A percentile compares a stretch with the other conserved stretches of the same genome.
phyloP scores from a whole-genome alignment of 2,888 invertebrate genomes.

The Drosophila phalerata region DNA sequence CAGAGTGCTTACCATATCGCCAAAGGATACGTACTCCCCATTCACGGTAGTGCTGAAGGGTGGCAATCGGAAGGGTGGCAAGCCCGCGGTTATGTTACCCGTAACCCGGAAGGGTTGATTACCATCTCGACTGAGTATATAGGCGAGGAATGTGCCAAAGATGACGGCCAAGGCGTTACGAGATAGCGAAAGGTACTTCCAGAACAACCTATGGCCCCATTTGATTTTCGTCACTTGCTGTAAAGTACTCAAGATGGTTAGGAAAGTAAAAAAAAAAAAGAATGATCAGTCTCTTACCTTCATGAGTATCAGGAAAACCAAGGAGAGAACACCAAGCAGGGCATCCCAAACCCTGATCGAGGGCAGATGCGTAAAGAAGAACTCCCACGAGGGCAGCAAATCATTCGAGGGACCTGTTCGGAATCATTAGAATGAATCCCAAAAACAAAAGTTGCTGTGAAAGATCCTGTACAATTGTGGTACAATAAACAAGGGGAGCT shows the following conservation, averaged over 20 bases:
- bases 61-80: constrained; percentile 90
- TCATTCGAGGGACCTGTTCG: constrained; percentile 86
- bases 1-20: constrained; percentile 88
- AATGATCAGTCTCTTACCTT: constrained; percentile 86
- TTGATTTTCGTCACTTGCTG: constrained; percentile 87
- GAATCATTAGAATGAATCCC: not conserved
- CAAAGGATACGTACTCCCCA: constrained; percentile 87
- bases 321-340: constrained; percentile 88
- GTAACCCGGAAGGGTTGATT: constrained; percentile 89
- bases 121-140: constrained; percentile 86
- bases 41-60: constrained; percentile 89
- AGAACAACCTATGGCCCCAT: constrained; percentile 70
- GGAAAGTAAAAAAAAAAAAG: not conserved
- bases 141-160: constrained; percentile 89
- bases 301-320: constrained; percentile 88
- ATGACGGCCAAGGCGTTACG: constrained; percentile 93
- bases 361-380: constrained; percentile 88
- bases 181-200: constrained; percentile 87
- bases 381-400: constrained; percentile 88
- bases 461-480: too few relatives aligned
- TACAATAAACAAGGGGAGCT: too few relatives aligned
- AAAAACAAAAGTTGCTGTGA: not conserved
- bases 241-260: constrained; percentile 35
- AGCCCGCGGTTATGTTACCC: constrained; percentile 89
- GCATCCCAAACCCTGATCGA: constrained; percentile 89